Base-by-base conservation (phyloP, 1,140 invertebrate genomes). In the Sipha flava region DNA sequence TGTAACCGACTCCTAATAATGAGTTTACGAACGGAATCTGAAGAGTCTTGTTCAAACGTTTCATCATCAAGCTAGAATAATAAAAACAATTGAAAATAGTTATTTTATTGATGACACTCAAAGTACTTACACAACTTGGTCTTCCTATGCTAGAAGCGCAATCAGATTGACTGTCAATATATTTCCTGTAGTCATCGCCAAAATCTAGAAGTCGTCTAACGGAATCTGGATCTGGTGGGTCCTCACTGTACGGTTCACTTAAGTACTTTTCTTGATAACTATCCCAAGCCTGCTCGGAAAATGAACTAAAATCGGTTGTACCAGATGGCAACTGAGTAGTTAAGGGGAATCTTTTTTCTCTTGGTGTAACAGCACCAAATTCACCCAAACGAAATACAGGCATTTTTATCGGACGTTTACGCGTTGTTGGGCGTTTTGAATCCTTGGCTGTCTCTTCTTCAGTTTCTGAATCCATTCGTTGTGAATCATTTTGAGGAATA, bases 111-210 rank as follows among this genome's bases (percentile, higher is more conserved):
- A 10, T 47, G 37, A 40, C 7, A 29, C 0, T 40, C 18, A 1
- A 16, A 12, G 6, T 72, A 64, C 54, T 75, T 34, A 75, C 57
- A 66, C 45, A 80, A 43, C 40, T 37, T 64, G 68, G 68, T 64
- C 59, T 72, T 40, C 92, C 92, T 81, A 93, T 88, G 80, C 91
- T 92, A 66, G 91, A 92, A 81, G 91, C 92, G 84, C 91, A 91
- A 84, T 94, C 93, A 0, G 93, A 94, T 84, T 94, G 93, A 82
- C 93, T 94, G 85, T 95, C 94, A 26, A 96, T 87, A 85, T 91
- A 95, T 82, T 91, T 92, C 84, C 94, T 88, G 86, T 96, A 96
- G 87, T 96, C 94, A 85, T 96, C 95, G 40, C 94, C 94, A 85
- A 95, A 96, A 83, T 95, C 93, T 73, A 95, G 85, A 16, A 96